Evolutionary conservation across 2,888 invertebrate genomes (phyloP), one percentile per base, ranked within the genome.

Genomic region (Cryptus armator): DNA sequence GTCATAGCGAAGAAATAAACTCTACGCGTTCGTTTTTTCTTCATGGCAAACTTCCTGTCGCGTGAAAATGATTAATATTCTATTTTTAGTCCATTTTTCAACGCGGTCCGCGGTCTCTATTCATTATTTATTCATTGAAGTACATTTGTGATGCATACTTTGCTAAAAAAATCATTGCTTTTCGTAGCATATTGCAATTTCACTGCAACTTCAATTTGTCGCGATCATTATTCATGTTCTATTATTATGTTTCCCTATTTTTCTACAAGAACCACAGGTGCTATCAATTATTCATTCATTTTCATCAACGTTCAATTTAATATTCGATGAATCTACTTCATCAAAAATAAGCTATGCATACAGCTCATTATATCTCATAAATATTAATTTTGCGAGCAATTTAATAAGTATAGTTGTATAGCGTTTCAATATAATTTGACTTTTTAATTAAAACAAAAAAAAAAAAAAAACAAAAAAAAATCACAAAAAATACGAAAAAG

Each of bases 321-420:
- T 56, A 19, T 24, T 19, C 24, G 56, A 56, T 19, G 19, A 56
- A 56, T 56, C 24, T 24, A 24, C 19, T 24, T 19, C 24, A 12
- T 10, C 19, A 12, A 19, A 56, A 56, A 9, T 56, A 19, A 56
- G 19, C 56, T 56, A 56, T 4, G 56, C 56, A 24, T 9, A 56
- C 10, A 56, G 56, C 56, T 24, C 56, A 56, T 56, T 56, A 56
- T 24, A 4, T 12, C 56, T 19, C 56, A 5, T 56, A 12, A 24
- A 56, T 56, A 56, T 56, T 56, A 56, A 56, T 56, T 56, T 24
- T 10, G 24, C 24, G 56, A 24, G 56, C 56, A 56, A 56, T 56
- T 56, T 56, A 19, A 56, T 56, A 24, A 24, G 24, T 56, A 12
- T 19, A 1, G 56, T 9, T 37, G 9, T 56, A 56, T 56, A 19